These are phyloP conservation scores for Thecophora atra DNA, from an alignment of 2,888 invertebrate species.

Conservation along the genomic window DNA sequence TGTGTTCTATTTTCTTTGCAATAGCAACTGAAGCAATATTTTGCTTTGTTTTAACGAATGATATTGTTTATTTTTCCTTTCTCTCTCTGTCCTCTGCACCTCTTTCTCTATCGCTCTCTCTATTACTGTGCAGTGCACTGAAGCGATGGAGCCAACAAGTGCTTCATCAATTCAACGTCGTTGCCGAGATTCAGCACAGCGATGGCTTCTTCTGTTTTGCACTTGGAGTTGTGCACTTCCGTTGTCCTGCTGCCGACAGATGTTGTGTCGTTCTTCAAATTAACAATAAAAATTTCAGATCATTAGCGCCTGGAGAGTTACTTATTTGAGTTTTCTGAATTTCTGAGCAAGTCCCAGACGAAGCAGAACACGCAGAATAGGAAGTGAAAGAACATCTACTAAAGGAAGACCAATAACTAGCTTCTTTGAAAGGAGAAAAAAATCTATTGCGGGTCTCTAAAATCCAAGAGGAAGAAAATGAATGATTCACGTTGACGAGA, in stretches of 20 bases:
- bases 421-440: neutral
- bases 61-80: too few species aligned
- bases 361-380: neutral
- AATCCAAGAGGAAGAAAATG: too few species aligned
- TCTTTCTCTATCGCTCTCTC: neutral
- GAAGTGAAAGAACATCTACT: neutral
- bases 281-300: conserved; percentile 34
- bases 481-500: too few species aligned
- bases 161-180: conserved; percentile 32
- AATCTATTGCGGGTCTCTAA: neutral
- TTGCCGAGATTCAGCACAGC: conserved; percentile 16
- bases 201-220: conserved; percentile 5
- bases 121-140: neutral
- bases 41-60: conserved; percentile 22
- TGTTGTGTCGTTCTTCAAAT: conserved; percentile 26
- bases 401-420: neutral
- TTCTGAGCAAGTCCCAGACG: neutral
- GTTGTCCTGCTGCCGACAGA: conserved; percentile 11
- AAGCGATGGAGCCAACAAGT: conserved; percentile 20
- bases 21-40: conserved; percentile 12
- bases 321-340: conserved; percentile 25
- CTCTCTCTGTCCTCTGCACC: too few species aligned
- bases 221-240: neutral
- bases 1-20: neutral
- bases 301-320: conserved; percentile 34